A percentile compares a stretch with the other conserved stretches of the same genome.
Evolutionary conservation across 2,113 vertebrate genomes (phyloP).

Genomic region (Amia ocellicauda): DNA sequence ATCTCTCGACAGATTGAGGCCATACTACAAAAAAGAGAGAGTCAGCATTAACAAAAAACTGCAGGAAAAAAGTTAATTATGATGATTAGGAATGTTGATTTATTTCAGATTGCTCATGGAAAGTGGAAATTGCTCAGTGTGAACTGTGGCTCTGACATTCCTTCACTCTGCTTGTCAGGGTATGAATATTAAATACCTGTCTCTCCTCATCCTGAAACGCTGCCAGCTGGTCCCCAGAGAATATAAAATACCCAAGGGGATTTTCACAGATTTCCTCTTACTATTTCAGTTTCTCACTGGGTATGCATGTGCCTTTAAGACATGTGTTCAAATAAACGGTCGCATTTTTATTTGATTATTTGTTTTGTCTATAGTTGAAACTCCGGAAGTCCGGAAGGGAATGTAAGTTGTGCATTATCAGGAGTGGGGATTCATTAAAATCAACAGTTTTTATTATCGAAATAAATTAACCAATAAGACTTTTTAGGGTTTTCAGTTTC

Average conservation of each 20-base stretch:
- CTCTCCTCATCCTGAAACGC: neutral
- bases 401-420: too few species aligned
- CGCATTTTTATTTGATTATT: neutral
- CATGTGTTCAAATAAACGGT: neutral
- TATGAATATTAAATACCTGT: constrained; percentile 29
- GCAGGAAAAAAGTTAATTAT: constrained; percentile 48
- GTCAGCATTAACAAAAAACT: constrained; percentile 28
- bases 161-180: constrained; percentile 16
- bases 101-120: constrained; percentile 8
- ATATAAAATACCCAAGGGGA: neutral
- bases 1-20: constrained; percentile 22
- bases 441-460: too few species aligned
- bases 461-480: too few species aligned
- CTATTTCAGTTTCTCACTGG: neutral
- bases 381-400: too few species aligned
- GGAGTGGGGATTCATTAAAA: too few species aligned
- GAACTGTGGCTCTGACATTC: constrained; percentile 24
- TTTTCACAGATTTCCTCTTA: neutral
- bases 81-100: constrained; percentile 41
- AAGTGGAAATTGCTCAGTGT: constrained; percentile 22
- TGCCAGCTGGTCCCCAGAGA: neutral
- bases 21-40: constrained; percentile 24
- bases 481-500: too few species aligned
- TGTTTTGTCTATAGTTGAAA: too few species aligned
- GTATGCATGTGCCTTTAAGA: neutral